Percentiles rank a stretch among this genome's conserved stretches.
phyloP scores from a whole-genome alignment of 2,888 invertebrate genomes.

The Alcis repandata region DNA sequence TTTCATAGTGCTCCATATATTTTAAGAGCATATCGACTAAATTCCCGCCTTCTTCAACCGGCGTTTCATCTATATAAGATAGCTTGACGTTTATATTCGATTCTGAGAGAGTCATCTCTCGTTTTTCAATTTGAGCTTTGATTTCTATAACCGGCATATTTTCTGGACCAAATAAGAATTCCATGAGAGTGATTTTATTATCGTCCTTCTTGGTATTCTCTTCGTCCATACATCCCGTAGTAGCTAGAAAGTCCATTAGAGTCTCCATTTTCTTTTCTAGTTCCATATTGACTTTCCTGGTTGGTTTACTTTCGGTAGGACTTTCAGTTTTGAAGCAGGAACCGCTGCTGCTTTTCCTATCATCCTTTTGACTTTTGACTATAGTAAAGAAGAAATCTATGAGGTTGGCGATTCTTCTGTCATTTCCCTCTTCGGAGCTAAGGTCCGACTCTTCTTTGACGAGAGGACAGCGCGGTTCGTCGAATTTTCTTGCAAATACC shows the following conservation, averaged over 20 bases:
- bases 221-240: constrained; percentile 77
- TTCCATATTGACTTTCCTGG: constrained; percentile 73
- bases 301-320: constrained; percentile 62
- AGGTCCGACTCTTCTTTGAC: constrained; percentile 81
- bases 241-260: constrained; percentile 79
- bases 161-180: constrained; percentile 79
- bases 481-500: constrained; percentile 70
- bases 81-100: constrained; percentile 76
- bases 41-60: constrained; percentile 74
- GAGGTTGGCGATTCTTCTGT: constrained; percentile 78
- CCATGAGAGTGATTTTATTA: constrained; percentile 82
- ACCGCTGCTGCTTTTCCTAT: constrained; percentile 76
- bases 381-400: constrained; percentile 84
- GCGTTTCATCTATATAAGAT: constrained; percentile 80
- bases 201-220: constrained; percentile 66
- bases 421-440: constrained; percentile 74
- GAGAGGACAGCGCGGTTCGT: constrained; percentile 75
- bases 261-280: constrained; percentile 84
- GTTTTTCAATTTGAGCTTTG: constrained; percentile 55
- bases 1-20: constrained; percentile 78
- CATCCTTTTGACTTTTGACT: constrained; percentile 80
- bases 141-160: constrained; percentile 72
- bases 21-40: constrained; percentile 80
- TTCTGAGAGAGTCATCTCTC: constrained; percentile 71
- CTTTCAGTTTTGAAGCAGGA: constrained; percentile 81